Evolutionary conservation across 2,888 invertebrate genomes (phyloP).

Genomic region (Conops quadrifasciatus): DNA sequence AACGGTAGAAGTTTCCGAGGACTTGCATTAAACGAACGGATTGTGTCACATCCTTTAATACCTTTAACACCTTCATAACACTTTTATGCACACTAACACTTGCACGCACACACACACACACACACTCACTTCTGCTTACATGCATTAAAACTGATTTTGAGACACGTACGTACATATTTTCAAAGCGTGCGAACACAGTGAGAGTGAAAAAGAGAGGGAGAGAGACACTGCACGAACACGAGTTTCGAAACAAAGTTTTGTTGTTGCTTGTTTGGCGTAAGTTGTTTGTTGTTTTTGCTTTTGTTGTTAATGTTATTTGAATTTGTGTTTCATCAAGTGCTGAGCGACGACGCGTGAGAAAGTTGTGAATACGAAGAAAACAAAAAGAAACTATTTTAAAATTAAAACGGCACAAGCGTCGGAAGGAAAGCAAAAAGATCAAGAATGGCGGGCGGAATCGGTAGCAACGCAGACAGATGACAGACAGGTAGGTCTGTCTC

Average conservation of each 20-base stretch:
- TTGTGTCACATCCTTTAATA: no score
- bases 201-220: no score
- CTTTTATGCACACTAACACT: not conserved
- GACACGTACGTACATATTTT: not conserved
- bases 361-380: not conserved
- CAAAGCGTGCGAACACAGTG: conserved; percentile 37
- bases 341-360: conserved; percentile 11
- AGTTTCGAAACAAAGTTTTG: conserved; percentile 43
- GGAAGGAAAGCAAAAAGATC: no score
- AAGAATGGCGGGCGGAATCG: no score
- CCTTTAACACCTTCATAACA: conserved; percentile 24
- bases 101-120: conserved; percentile 17
- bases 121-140: not conserved
- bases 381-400: no score
- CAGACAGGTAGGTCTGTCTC: no score
- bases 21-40: no score
- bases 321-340: not conserved
- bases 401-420: no score
- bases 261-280: not conserved
- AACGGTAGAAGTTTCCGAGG: no score
- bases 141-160: not conserved
- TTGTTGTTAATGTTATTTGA: conserved; percentile 14
- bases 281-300: conserved; percentile 16
- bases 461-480: no score
- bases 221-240: no score